Evolutionary conservation across 1,140 invertebrate genomes (phyloP).

Genomic region (Zaprionus lachaisei): DNA sequence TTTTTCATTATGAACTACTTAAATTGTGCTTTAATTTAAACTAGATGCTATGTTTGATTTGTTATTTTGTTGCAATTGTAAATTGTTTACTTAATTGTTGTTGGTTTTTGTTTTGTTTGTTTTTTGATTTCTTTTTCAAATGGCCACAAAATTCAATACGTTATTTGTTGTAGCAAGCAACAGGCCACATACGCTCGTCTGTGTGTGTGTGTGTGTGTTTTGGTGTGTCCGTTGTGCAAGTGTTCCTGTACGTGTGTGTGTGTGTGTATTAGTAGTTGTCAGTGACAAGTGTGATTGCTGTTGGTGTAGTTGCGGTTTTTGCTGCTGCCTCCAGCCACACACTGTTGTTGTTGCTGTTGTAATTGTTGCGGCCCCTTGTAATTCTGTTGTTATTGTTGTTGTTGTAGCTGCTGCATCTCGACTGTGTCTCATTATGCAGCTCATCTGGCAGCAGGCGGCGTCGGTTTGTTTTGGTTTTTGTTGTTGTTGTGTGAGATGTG

Average conservation of each 20-base stretch:
- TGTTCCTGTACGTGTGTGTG: conserved; percentile 8
- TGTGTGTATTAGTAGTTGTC: conserved; percentile 40
- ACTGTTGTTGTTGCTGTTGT: conserved; percentile 18
- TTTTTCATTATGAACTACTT: conserved; percentile 39
- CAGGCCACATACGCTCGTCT: conserved; percentile 25
- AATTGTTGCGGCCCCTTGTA: conserved; percentile 3
- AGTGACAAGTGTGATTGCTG: conserved; percentile 42
- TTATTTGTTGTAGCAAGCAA: conserved; percentile 40
- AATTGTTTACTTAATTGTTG: conserved; percentile 44
- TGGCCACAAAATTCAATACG: conserved; percentile 75
- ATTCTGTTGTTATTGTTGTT: conserved; percentile 28
- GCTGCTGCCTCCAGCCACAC: conserved; percentile 22
- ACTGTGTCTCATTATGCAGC: conserved; percentile 13
- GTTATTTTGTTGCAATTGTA: conserved; percentile 37
- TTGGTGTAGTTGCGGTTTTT: conserved; percentile 42
- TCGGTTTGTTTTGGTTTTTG: conserved; percentile 32
- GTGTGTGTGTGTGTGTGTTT: background rate
- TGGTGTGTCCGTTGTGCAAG: background rate
- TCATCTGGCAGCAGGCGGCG: conserved; percentile 25
- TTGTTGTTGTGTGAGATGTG: conserved; percentile 23
- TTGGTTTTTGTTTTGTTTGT: conserved; percentile 56
- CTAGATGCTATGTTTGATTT: conserved; percentile 71
- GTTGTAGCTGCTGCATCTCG: conserved; percentile 23
- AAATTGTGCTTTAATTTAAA: conserved; percentile 43
- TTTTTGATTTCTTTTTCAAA: conserved; percentile 57